A percentile compares a stretch with the other conserved stretches of the same genome.
These are phyloP conservation scores for Semotilus atromaculatus DNA, from an alignment of 2,797 vertebrate genomes.

Conservation along the genomic window DNA sequence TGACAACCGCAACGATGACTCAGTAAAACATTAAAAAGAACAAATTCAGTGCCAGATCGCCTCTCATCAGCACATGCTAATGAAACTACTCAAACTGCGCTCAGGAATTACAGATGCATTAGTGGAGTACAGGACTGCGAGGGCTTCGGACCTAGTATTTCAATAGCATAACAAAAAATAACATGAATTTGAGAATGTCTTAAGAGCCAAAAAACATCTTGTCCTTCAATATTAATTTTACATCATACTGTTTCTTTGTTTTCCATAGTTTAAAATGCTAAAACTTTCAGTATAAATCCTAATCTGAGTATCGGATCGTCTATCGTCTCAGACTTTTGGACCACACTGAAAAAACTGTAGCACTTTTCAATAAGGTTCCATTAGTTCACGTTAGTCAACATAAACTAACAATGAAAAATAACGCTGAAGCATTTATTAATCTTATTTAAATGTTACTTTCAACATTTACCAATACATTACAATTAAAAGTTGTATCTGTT, in stretches of 20 bases:
- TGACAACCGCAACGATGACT: constrained; percentile 12
- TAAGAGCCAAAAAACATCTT: not conserved
- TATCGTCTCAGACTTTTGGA: not conserved
- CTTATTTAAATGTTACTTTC: not conserved
- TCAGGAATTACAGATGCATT: not conserved
- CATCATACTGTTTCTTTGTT: not conserved
- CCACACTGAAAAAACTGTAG: not conserved
- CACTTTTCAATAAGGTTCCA: not conserved
- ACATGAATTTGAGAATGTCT: not conserved
- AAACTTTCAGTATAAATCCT: not conserved
- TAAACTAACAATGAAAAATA: not conserved
- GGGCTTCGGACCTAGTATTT: no score
- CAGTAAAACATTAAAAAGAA: not conserved
- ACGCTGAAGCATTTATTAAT: no score
- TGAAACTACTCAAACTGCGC: not conserved
- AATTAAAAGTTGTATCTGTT: not conserved
- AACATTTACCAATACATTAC: not conserved
- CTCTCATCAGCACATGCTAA: not conserved
- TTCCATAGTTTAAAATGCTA: not conserved
- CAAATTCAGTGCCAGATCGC: not conserved
- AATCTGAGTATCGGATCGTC: not conserved
- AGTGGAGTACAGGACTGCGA: not conserved
- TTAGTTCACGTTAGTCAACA: not conserved
- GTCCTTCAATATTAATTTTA: not conserved
- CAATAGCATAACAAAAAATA: not conserved